Percentiles rank a stretch among this genome's conserved stretches.
phyloP scores from a whole-genome alignment of 2,113 vertebrate genomes.

The Castor canadensis region DNA sequence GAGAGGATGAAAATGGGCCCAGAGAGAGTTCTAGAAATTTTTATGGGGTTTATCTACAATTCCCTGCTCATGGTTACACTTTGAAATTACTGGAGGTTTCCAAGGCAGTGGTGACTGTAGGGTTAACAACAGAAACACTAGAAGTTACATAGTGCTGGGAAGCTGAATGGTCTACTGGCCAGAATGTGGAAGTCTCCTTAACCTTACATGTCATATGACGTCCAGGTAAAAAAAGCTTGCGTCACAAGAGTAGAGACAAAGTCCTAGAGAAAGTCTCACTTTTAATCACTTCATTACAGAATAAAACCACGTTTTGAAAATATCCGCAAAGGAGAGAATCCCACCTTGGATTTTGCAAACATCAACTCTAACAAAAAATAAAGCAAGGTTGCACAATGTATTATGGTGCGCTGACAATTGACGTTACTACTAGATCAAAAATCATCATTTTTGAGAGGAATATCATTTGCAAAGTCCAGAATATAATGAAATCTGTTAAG shows the following conservation, averaged over 20 bases:
- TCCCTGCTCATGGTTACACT: not conserved
- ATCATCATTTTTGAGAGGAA: conserved; percentile 5
- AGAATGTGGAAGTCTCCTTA: not conserved
- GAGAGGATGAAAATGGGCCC: not conserved
- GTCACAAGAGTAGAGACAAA: not conserved
- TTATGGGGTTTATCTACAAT: not conserved
- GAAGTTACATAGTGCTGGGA: not conserved
- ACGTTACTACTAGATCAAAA: not conserved
- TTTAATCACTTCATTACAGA: not conserved
- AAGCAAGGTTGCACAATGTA: not conserved
- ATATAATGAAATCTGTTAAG: not conserved
- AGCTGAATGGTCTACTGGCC: not conserved
- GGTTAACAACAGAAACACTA: not conserved
- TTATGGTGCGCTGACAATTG: not conserved
- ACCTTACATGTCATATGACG: not conserved
- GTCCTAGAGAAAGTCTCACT: not conserved
- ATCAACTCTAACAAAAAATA: not conserved
- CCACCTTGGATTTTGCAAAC: not conserved
- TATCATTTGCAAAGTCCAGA: not conserved
- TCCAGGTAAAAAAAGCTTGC: not conserved
- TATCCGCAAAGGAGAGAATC: not conserved
- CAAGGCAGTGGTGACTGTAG: not conserved
- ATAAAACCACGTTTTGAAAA: not conserved
- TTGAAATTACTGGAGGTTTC: not conserved
- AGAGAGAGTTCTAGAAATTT: not conserved